Evolutionary conservation across 92 coral and sea anemone species (phyloP).

Genomic region (Umimayanthus chanpuru): DNA sequence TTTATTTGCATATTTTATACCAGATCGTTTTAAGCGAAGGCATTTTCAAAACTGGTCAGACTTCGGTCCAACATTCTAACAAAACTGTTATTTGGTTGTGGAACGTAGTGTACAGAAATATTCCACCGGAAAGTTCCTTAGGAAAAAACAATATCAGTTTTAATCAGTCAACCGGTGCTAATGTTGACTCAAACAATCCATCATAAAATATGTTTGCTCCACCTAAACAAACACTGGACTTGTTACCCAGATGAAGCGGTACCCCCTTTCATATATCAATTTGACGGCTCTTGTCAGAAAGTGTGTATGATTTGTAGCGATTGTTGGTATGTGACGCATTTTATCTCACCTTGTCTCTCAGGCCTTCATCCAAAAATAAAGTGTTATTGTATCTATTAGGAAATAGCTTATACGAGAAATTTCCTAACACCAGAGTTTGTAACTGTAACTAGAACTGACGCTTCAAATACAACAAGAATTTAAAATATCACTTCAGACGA

Average conservation of each 20-base stretch:
- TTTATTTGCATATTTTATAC: background rate
- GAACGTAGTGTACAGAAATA: background rate
- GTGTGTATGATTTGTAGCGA: background rate
- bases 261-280: background rate
- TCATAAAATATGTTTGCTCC: background rate
- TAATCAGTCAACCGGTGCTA: no score
- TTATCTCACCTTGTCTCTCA: background rate
- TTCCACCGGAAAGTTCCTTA: background rate
- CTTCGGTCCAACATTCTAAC: background rate
- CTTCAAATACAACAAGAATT: background rate
- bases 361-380: background rate
- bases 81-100: no score
- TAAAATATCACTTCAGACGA: no score
- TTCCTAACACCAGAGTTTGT: background rate
- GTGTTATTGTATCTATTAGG: no score
- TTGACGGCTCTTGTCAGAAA: background rate
- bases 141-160: background rate
- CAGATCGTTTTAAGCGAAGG: background rate
- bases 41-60: background rate
- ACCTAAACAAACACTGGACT: background rate
- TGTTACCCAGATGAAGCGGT: background rate
- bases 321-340: background rate
- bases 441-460: background rate
- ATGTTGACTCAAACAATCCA: background rate
- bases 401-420: no score